Evolutionary conservation across 2,113 vertebrate species (phyloP), one percentile per base, ranked within the genome.

Genomic region (Percina caprodes): DNA sequence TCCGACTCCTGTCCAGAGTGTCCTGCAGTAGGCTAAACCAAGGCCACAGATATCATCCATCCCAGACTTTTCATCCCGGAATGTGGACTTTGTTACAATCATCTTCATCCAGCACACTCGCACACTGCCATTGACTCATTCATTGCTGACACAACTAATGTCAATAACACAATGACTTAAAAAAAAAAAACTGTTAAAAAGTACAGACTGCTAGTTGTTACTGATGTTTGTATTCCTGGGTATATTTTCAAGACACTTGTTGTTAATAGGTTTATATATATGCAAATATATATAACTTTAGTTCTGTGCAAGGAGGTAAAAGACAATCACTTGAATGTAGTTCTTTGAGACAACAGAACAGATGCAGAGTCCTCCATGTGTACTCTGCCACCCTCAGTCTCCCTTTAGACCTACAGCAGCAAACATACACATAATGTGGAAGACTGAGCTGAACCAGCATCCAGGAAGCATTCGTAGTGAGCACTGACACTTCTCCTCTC

Each of bases 241-340:
- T 93, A 94, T 92, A 95, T 87, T 91, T 86, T 94, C 92, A 94
- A 94, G 93, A 95, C 94, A 94, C 94, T 94, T 42, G 39, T 93
- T 93, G 94, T 94, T 95, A 93, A 95, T 94, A 93, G 82, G 86
- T 92, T 92, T 87, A 91, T 93, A 89, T 91, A 88, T 92, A 91
- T 92, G 71, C 78, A 90, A 83, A 91, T 93, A 93, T 91, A 91
- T 85, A 93, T 91, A 91, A 94, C 91, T 94, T 93, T 92, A 94
- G 91, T 93, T 42, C 93, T 96, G 93, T 95, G 95, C 94, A 95
- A 95, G 91, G 83, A 94, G 91, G 88, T 95, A 92, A 92, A 92
- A 94, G 93, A 95, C 94, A 95, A 93, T 95, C 93, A 94, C 88
- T 94, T 90, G 86, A 89, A 93, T 91, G 86, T 89, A 88, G 86